Evolutionary conservation across 2,113 vertebrate genomes (phyloP), one percentile per base, ranked within the genome.

Genomic region (Maccullochella peelii): DNA sequence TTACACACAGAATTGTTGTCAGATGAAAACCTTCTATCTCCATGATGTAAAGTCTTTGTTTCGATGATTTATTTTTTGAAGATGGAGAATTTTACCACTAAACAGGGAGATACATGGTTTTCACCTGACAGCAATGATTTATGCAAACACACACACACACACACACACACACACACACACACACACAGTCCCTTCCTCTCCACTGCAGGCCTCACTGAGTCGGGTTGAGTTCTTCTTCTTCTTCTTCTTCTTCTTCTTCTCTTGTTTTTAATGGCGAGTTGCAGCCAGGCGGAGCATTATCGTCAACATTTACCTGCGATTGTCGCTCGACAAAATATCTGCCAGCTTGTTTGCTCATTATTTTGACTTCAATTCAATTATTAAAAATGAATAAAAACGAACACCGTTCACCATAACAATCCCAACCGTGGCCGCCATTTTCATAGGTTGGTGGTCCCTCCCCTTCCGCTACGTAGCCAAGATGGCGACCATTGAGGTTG

Each of bases 1-100:
- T 62, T 62, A 38, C 76, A 73, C 61, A 50, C 40, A 9, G 61
- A 75, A 25, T 61, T 55, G 54, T 16, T 77, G 73, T 71, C 57
- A 44, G 21, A 86, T 57, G 38, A 58, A 83, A 87, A 61, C 55
- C 58, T 18, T 16, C 40, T n/a, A 66, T 70, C 55, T 61, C 42
- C 58, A 61, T 27, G 27, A 58, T 58, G 49, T 52, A 38, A 44
- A 76, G 27, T 82, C 57, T 54, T 75, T 65, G 23, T 77, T 62
- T 57, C 7, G 52, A 27, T 72, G 11, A 85, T 70, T 63, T 70
- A 47, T 67, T 72, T 42, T 47, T 38, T 44, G 52, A 54, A 73
- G 55, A 59, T 9, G 33, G 21, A 38, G 25, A 61, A 40, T 73
- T 44, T 65, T 66, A 36, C 50, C 11, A 49, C 27, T 47, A 23